Percentiles rank a stretch among this genome's conserved stretches.
Evolutionary conservation across 2,888 invertebrate species (phyloP).

Genomic region (Omphaloscelis lunosa): DNA sequence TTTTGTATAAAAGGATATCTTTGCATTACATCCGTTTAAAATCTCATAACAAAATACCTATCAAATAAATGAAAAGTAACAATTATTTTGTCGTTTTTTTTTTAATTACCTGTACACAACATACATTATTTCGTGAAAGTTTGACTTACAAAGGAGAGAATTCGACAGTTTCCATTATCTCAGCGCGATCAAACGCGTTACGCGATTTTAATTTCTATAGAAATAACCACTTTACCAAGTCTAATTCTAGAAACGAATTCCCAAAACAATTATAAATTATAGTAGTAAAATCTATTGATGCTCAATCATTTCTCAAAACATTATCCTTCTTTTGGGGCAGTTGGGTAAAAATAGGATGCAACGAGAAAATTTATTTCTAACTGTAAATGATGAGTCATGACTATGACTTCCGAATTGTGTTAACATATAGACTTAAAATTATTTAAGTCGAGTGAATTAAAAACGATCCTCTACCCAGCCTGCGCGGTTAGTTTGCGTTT

Average conservation of each 20-base stretch:
- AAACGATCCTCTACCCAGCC: too few relatives aligned
- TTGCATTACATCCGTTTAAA: slow-evolving; percentile 88
- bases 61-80: slow-evolving; percentile 89
- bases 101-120: neutral
- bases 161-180: neutral
- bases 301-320: neutral
- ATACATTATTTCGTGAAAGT: neutral
- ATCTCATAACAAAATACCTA: slow-evolving; percentile 88
- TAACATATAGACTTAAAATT: neutral
- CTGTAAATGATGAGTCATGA: neutral
- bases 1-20: slow-evolving; percentile 88
- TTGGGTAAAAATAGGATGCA: neutral
- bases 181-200: neutral
- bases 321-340: neutral
- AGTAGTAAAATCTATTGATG: neutral
- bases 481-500: too few relatives aligned
- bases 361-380: neutral
- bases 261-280: neutral
- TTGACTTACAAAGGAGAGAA: neutral
- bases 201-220: neutral
- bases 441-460: too few relatives aligned
- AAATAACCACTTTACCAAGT: neutral
- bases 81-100: slow-evolving; percentile 66
- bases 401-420: neutral
- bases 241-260: neutral